Base-by-base conservation (phyloP, 2,888 invertebrate species). In the Galeopsomyia nigrocyanea region DNA sequence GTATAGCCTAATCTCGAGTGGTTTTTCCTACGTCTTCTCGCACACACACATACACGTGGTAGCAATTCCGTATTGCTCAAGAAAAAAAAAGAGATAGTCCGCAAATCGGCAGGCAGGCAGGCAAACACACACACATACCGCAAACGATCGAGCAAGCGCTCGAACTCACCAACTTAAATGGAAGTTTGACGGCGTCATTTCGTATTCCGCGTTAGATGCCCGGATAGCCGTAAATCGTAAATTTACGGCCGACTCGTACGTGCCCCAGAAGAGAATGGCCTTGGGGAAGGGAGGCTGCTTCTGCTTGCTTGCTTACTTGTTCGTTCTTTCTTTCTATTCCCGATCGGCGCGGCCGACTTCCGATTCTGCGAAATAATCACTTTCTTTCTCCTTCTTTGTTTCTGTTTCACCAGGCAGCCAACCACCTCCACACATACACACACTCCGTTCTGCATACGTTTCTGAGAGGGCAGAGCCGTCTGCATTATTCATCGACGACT, bases 171-270 rank as follows among this genome's bases (percentile, higher is more conserved):
- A 69, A 78, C 75, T 77, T 77, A 76, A 78, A 78, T 78, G 76
- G 75, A 74, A 77, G 74, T 73, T 74, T 64, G 73, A 75, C 62
- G 70, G 69, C 19, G 57, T 75, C 76, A 77, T 77, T 78, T 76
- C 62, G 77, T 78, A 79, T 79, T 78, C 77, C 74, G 73, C 75
- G 73, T 75, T 74, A 76, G 74, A 73, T 68, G 74, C 63, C 75
- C 77, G 76, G 72, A 73, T 70, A 77, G 77, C 76, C 76, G 77
- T 78, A 79, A 79, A 77, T 78, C 74, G 76, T 77, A 74, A 77
- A 79, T 79, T 79, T 79, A 79, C 77, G 77, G 75, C 74, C 75
- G 74, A 71, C 72, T 74, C 75, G 73, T 76, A 76, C 77, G 76
- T 78, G 75, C 76, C 63, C 77, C 68, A 76, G 72, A 76, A 71